These are phyloP conservation scores for Idaea aversata DNA, from an alignment of 2,888 invertebrate genomes.

Conservation along the genomic window DNA sequence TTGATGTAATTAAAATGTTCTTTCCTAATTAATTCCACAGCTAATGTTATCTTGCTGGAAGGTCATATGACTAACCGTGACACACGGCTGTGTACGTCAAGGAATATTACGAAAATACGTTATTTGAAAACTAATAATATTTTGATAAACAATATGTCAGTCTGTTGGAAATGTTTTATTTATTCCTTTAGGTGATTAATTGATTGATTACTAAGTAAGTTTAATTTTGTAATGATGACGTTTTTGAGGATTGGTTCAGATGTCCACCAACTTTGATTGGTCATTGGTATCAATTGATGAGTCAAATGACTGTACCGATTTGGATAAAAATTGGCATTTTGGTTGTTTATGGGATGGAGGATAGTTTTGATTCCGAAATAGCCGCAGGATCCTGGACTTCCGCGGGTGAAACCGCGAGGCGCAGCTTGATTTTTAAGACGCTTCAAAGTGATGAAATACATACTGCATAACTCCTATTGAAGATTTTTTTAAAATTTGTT, in stretches of 20 bases:
- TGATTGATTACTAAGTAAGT: too few relatives aligned
- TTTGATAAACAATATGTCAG: background rate
- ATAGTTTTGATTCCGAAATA: too few relatives aligned
- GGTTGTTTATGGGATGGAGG: too few relatives aligned
- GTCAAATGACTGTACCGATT: too few relatives aligned
- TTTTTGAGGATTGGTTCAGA: background rate
- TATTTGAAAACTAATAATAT: background rate
- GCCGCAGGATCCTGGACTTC: too few relatives aligned
- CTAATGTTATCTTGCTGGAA: conserved; percentile 25
- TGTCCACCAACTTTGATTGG: background rate
- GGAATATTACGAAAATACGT: conserved; percentile 4
- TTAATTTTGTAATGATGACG: background rate
- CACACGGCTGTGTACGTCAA: conserved; percentile 3
- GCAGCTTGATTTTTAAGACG: too few relatives aligned
- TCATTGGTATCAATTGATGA: background rate
- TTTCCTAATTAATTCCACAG: background rate
- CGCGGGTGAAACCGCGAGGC: too few relatives aligned
- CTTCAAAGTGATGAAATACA: too few relatives aligned
- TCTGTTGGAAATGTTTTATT: background rate
- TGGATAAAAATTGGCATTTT: too few relatives aligned
- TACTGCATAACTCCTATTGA: too few relatives aligned
- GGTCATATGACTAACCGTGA: conserved; percentile 42
- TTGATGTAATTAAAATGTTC: conserved; percentile 20
- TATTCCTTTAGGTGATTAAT: background rate
- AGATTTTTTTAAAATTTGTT: too few relatives aligned